Evolutionary conservation across 2,113 vertebrate species (phyloP), one percentile per base, ranked within the genome.

Genomic region (Meleagris gallopavo): DNA sequence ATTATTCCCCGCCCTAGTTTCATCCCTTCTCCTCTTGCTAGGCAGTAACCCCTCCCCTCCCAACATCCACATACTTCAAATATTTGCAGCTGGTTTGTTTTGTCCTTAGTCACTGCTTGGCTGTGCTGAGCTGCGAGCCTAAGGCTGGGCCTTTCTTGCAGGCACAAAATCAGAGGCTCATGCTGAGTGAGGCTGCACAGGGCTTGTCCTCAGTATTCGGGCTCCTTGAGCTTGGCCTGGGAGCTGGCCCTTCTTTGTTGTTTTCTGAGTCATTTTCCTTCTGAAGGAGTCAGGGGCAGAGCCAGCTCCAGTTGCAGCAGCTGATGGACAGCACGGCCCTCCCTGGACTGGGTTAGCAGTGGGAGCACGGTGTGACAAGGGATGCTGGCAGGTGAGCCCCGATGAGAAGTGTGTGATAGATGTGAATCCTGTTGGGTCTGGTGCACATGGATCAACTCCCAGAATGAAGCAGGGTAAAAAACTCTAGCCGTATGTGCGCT

Each of bases 81-180:
- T 95, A 93, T 95, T 96, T 96, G 94, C 91, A 97, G 91, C 89
- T 91, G 91, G 65, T 95, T 93, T 93, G 82, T 88, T 95, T 93
- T 93, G 85, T 88, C 93, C 91, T 89, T 91, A 93, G 78, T 96
- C 96, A 90, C 17, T 43, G 82, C 82, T 83, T 65, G 85, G 24
- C 85, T 75, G 22, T 71, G 82, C 93, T 22, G 89, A 88, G 89
- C 76, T 7, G 86, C 6, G 86, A 89, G 62, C 48, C 48, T 15
- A 58, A 55, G 81, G 81, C 77, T 29, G 73, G 66, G 58, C 74
- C 92, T 3, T 6, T 16, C 66, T 25, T 0, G 10, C 2, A 3
- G 27, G 32, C 55, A n/a, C 55, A 58, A 58, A 58, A n/a, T 4
- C 0, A 1, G 38, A 73, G 75, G 22, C 73, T 43, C 1, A 4